Evolutionary conservation across 2,797 vertebrate genomes (phyloP).

Genomic region (Ibycter americanus): DNA sequence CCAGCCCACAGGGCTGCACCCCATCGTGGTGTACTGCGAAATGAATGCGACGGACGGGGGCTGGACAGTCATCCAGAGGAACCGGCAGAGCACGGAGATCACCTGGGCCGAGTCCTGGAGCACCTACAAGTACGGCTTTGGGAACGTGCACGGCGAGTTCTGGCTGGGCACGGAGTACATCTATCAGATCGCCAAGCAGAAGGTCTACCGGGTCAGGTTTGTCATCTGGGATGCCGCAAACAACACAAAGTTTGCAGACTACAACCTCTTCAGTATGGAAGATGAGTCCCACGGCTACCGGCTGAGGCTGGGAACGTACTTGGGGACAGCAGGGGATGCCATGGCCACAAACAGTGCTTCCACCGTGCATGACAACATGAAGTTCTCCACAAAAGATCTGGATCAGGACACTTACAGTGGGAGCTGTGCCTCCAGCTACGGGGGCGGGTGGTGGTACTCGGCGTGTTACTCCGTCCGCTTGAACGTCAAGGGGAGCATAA

Average conservation of each 20-base stretch:
- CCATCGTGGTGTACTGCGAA: slow-evolving; percentile 1
- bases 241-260: neutral
- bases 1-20: neutral
- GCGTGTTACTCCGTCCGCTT: neutral
- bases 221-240: neutral
- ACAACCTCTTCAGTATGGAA: slow-evolving; percentile 38
- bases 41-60: neutral
- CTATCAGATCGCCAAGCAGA: slow-evolving; percentile 56
- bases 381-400: slow-evolving; percentile 57
- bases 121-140: slow-evolving; percentile 66
- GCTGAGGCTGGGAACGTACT: slow-evolving; percentile 13
- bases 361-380: slow-evolving; percentile 58
- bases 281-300: slow-evolving; percentile 49
- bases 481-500: slow-evolving; percentile 15
- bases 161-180: slow-evolving; percentile 66
- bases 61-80: slow-evolving; percentile 53
- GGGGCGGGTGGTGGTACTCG: slow-evolving; percentile 40
- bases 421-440: slow-evolving; percentile 35
- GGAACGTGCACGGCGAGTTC: neutral
- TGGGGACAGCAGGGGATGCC: slow-evolving; percentile 31
- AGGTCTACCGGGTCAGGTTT: slow-evolving; percentile 51
- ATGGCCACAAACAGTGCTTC: slow-evolving; percentile 36
- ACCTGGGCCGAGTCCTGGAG: slow-evolving; percentile 61
- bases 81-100: neutral
- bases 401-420: slow-evolving; percentile 51